These are phyloP conservation scores for Ganaspis sp. DNA, from an alignment of 1,140 invertebrate species.

Conservation along the genomic window DNA sequence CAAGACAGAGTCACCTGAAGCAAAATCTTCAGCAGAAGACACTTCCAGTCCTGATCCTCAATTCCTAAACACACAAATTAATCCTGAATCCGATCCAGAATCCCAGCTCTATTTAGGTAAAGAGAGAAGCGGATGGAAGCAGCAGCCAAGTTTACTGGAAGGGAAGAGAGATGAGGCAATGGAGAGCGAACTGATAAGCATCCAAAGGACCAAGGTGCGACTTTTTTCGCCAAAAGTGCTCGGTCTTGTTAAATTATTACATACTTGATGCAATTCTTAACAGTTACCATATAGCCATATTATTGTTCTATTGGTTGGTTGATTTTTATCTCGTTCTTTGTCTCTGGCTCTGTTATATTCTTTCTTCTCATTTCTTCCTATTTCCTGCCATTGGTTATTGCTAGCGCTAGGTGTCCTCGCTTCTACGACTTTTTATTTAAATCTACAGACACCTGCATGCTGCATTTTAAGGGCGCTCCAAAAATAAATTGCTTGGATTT, in stretches of 20 bases:
- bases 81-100: constrained; percentile 50
- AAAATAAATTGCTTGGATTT: constrained; percentile 7
- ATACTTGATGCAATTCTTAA: constrained; percentile 44
- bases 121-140: constrained; percentile 57
- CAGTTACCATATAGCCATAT: constrained; percentile 49
- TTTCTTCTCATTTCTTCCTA: constrained; percentile 33
- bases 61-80: constrained; percentile 43
- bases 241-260: constrained; percentile 58
- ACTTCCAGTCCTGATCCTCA: constrained; percentile 48
- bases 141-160: constrained; percentile 59
- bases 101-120: constrained; percentile 70
- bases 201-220: constrained; percentile 72
- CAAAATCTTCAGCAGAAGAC: constrained; percentile 9
- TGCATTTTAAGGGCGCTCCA: background rate
- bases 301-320: constrained; percentile 49
- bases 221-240: constrained; percentile 57
- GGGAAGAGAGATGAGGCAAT: constrained; percentile 58
- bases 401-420: constrained; percentile 41
- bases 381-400: constrained; percentile 43
- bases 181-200: constrained; percentile 59
- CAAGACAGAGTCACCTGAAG: background rate
- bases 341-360: constrained; percentile 43
- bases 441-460: background rate
- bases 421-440: constrained; percentile 4
- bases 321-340: constrained; percentile 55